phyloP scores from a whole-genome alignment of 2,888 invertebrate species.

The Odontomyia ornata region DNA sequence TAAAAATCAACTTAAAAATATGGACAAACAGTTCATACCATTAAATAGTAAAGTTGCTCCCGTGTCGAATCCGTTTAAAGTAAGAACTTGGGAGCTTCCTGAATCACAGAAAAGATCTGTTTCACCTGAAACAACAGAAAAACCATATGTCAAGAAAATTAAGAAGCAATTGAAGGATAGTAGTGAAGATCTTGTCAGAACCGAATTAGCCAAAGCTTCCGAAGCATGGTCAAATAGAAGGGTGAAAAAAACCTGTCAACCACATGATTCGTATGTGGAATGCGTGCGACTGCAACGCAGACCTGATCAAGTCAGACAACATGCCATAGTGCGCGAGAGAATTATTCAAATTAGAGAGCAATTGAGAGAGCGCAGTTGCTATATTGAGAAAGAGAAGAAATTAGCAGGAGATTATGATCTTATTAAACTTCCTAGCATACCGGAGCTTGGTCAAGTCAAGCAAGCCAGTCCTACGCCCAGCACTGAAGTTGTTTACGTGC shows the following conservation, averaged over 20 bases:
- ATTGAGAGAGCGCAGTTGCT: neutral
- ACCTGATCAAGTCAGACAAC: neutral
- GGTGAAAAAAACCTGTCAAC: neutral
- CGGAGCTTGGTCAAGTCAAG: constrained; percentile 15
- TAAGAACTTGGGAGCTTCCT: constrained; percentile 55
- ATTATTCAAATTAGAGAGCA: neutral
- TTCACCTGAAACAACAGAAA: neutral
- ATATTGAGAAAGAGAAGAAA: neutral
- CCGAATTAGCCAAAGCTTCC: neutral
- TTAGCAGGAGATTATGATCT: neutral
- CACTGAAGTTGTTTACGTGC: constrained; percentile 55
- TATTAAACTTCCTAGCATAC: constrained; percentile 5
- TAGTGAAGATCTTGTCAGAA: too few species aligned
- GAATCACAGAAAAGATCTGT: neutral
- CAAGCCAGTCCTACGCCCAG: constrained; percentile 57
- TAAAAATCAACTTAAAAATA: constrained; percentile 49
- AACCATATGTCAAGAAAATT: neutral
- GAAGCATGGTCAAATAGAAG: neutral
- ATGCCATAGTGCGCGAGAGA: constrained; percentile 9
- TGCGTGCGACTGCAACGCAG: neutral
- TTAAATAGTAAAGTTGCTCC: constrained; percentile 56
- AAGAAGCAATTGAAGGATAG: neutral
- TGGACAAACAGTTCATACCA: constrained; percentile 59
- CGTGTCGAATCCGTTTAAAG: constrained; percentile 57
- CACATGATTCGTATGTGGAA: neutral